Evolutionary conservation across 2,888 invertebrate species (phyloP).

Genomic region (Atherix ibis): DNA sequence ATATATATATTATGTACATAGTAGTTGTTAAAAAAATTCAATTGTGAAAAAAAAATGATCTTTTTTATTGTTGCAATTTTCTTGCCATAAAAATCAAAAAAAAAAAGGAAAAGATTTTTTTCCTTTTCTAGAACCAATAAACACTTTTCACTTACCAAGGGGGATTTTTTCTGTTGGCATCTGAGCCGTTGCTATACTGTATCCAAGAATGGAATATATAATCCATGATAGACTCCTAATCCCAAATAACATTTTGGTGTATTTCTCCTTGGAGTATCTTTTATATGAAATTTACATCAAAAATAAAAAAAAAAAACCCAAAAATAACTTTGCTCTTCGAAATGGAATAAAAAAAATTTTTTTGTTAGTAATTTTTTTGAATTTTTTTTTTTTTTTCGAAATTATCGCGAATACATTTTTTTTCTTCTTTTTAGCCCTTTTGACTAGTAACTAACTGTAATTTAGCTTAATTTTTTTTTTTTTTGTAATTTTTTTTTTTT

Average conservation of each 20-base stretch:
- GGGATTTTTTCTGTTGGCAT: slow-evolving; percentile 33
- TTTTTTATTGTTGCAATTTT: background rate
- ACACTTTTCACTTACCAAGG: slow-evolving; percentile 31
- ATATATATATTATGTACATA: background rate
- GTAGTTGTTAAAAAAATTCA: too few species aligned
- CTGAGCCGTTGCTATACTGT: slow-evolving; percentile 21
- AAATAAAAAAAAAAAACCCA: background rate
- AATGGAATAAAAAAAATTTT: background rate
- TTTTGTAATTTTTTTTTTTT: too few species aligned
- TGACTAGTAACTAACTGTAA: too few species aligned
- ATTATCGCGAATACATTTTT: too few species aligned
- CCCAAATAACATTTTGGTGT: slow-evolving; percentile 26
- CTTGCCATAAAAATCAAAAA: background rate
- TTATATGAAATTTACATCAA: background rate
- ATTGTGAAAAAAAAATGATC: too few species aligned
- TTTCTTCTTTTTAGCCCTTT: too few species aligned
- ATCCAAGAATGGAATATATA: slow-evolving; percentile 15
- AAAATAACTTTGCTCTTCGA: background rate
- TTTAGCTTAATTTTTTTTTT: too few species aligned
- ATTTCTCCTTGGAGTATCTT: too few species aligned
- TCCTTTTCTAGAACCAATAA: too few species aligned
- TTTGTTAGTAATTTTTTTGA: background rate
- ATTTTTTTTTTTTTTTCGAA: slow-evolving; percentile 1
- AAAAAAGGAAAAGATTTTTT: too few species aligned
- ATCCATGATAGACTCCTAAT: slow-evolving; percentile 19